Evolutionary conservation across 1,140 invertebrate genomes (phyloP).

Genomic region (Mycetomoellerius zeteki): DNA sequence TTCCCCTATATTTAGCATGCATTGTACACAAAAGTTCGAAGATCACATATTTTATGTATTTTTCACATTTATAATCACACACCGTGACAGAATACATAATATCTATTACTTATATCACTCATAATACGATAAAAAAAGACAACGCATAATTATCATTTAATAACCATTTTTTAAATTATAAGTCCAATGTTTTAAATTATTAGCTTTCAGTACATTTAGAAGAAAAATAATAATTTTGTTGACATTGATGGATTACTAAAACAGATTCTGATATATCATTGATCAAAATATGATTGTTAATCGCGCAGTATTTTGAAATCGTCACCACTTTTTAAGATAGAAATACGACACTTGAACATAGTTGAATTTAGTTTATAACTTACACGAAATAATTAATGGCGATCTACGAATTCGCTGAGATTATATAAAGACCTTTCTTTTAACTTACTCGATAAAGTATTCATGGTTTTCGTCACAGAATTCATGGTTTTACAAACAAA

Average conservation of each 20-base stretch:
- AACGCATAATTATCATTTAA: not conserved
- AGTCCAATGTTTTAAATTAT: not conserved
- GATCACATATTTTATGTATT: not conserved
- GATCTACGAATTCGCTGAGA: too few relatives aligned
- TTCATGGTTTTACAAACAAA: not conserved
- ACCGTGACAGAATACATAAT: not conserved
- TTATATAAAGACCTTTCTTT: not conserved
- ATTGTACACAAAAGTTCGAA: not conserved
- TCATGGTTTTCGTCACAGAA: not conserved
- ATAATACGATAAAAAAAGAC: not conserved
- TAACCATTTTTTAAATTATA: not conserved
- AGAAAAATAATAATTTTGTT: not conserved
- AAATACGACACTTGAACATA: not conserved
- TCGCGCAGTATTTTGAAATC: not conserved
- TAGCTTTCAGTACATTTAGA: not conserved
- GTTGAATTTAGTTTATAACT: not conserved
- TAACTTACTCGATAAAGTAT: slow-evolving; percentile 17
- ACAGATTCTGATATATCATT: not conserved
- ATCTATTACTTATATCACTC: not conserved
- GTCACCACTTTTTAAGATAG: not conserved
- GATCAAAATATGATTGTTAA: not conserved
- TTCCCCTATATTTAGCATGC: not conserved
- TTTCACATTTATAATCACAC: not conserved
- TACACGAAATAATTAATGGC: too few relatives aligned
- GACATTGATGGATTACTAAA: not conserved